Percentiles rank a stretch among this genome's conserved stretches.
Evolutionary conservation across 2,888 invertebrate species (phyloP).

Genomic region (Syritta pipiens): DNA sequence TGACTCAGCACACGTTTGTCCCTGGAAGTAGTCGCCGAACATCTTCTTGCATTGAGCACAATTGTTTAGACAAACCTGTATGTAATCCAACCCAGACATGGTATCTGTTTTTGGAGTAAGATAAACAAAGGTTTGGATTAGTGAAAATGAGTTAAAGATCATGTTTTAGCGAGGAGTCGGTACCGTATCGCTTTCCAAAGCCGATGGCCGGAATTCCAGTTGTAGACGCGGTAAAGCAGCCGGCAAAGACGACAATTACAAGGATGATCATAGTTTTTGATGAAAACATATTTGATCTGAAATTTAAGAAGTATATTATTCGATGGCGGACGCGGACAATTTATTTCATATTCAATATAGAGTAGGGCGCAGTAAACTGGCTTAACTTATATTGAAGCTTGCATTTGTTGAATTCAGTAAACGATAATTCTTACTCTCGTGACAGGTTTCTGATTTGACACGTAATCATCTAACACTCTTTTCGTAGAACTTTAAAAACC

Average conservation of each 20-base stretch:
- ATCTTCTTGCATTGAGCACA: slow-evolving; percentile 94
- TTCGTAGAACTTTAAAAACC: too few relatives aligned
- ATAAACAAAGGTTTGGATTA: slow-evolving; percentile 9
- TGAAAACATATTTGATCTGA: slow-evolving; percentile 44
- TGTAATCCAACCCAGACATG: slow-evolving; percentile 80
- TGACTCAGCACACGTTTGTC: slow-evolving; percentile 90
- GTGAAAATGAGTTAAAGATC: background rate
- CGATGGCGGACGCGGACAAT: background rate
- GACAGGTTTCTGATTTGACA: too few relatives aligned
- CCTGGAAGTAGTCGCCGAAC: slow-evolving; percentile 92
- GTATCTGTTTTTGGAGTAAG: slow-evolving; percentile 67
- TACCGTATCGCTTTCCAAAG: slow-evolving; percentile 78
- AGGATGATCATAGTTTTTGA: slow-evolving; percentile 66
- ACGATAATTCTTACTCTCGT: too few relatives aligned
- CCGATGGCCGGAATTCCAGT: slow-evolving; percentile 75
- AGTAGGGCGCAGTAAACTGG: too few relatives aligned
- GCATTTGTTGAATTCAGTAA: too few relatives aligned
- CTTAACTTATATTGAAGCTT: too few relatives aligned
- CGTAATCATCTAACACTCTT: too few relatives aligned
- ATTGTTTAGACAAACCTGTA: slow-evolving; percentile 89
- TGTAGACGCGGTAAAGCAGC: slow-evolving; percentile 70
- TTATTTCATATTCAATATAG: too few relatives aligned
- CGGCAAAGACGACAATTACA: slow-evolving; percentile 70
- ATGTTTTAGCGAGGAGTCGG: background rate
- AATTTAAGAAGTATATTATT: background rate